phyloP scores from a whole-genome alignment of 2,888 invertebrate genomes.

The Aelia acuminata region DNA sequence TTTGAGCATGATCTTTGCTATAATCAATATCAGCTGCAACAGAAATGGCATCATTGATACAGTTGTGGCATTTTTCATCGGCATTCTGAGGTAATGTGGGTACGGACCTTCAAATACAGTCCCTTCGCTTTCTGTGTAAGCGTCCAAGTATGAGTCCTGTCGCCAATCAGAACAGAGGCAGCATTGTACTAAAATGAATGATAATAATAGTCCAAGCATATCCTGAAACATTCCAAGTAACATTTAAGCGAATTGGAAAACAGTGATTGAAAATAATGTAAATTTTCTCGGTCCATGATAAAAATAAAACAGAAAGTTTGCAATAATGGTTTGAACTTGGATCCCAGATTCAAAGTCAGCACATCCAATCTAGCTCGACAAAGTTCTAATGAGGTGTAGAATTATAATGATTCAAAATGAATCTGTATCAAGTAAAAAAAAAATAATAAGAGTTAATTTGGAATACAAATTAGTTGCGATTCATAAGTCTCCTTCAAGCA shows the following conservation, averaged over 20 bases:
- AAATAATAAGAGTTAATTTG: too few relatives aligned
- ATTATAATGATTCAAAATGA: too few relatives aligned
- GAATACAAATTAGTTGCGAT: too few relatives aligned
- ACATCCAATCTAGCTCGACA: too few relatives aligned
- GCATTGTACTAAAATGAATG: conserved; percentile 27
- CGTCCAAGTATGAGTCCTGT: conserved; percentile 77
- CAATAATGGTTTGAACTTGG: neutral
- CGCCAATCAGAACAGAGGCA: conserved; percentile 53
- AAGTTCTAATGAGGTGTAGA: too few relatives aligned
- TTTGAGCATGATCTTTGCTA: conserved; percentile 79
- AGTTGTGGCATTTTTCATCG: conserved; percentile 56
- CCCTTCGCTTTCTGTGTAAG: conserved; percentile 75
- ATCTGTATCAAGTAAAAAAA: too few relatives aligned
- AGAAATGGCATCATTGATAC: conserved; percentile 59
- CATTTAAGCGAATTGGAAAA: neutral
- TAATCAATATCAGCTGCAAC: conserved; percentile 63
- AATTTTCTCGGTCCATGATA: neutral
- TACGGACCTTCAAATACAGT: conserved; percentile 66
- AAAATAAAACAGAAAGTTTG: neutral
- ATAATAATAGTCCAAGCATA: conserved; percentile 23
- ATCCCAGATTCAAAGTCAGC: too few relatives aligned
- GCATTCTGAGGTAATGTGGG: conserved; percentile 59
- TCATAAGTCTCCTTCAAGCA: too few relatives aligned
- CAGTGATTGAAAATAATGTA: neutral
- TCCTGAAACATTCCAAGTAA: conserved; percentile 40